Percentiles rank a stretch among this genome's conserved stretches.
These are phyloP conservation scores for Thripadectes ignobilis DNA, from an alignment of 2,797 vertebrate species.

Conservation along the genomic window DNA sequence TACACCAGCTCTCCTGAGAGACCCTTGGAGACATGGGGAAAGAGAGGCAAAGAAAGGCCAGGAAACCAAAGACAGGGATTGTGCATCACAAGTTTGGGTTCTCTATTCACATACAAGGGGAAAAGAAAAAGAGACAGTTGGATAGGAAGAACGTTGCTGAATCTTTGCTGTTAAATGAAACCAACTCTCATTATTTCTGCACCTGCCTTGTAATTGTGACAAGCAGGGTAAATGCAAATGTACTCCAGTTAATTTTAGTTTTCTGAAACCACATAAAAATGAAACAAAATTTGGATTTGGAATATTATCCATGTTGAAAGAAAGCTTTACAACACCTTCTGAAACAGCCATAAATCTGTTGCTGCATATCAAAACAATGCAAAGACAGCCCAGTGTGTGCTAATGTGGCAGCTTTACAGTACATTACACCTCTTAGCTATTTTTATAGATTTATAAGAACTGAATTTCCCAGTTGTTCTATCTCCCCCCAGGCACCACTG, in stretches of 20 bases:
- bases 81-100: not conserved
- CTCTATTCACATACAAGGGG: not conserved
- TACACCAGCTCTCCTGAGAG: not conserved
- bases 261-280: slow-evolving; percentile 56
- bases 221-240: slow-evolving; percentile 32
- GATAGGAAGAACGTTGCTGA: not conserved
- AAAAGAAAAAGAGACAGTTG: not conserved
- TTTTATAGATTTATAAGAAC: slow-evolving; percentile 33
- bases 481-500: not conserved
- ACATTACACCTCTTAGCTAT: not conserved
- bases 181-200: not conserved
- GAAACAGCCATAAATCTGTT: slow-evolving; percentile 17
- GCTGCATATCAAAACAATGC: slow-evolving; percentile 46
- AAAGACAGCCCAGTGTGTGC: not conserved
- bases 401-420: slow-evolving; percentile 16
- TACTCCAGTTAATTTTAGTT: slow-evolving; percentile 18
- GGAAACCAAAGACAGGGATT: not conserved
- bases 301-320: not conserved
- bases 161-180: slow-evolving; percentile 19
- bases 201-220: slow-evolving; percentile 40
- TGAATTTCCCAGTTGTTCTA: slow-evolving; percentile 6
- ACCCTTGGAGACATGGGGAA: not conserved
- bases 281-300: slow-evolving; percentile 29
- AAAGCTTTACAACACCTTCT: slow-evolving; percentile 14
- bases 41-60: not conserved